These are phyloP conservation scores for Solen grandis DNA, from an alignment of 1,140 invertebrate genomes.

Conservation along the genomic window DNA sequence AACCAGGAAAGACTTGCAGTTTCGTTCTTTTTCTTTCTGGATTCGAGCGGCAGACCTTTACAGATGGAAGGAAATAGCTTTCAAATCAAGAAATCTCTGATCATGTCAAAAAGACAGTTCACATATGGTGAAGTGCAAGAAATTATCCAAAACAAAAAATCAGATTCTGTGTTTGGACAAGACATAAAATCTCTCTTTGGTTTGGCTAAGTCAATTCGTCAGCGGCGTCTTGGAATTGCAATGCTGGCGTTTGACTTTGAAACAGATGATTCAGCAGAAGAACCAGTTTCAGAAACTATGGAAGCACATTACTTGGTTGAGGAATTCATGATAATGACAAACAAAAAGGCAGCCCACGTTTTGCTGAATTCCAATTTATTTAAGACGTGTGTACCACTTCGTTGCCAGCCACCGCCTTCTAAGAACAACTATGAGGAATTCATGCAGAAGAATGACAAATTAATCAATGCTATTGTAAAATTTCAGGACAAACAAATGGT, in stretches of 20 bases:
- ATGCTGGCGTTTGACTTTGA: constrained; percentile 63
- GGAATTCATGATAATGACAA: constrained; percentile 72
- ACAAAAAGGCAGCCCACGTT: constrained; percentile 58
- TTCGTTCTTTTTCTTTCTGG: constrained; percentile 69
- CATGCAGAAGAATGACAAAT: constrained; percentile 42
- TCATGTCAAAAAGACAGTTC: constrained; percentile 62
- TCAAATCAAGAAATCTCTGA: constrained; percentile 53
- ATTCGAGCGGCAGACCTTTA: constrained; percentile 37
- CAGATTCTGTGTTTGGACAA: neutral
- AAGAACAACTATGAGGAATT: constrained; percentile 55
- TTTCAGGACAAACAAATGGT: constrained; percentile 49
- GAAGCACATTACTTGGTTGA: constrained; percentile 73
- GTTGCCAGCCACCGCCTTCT: constrained; percentile 61
- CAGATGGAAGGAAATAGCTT: constrained; percentile 33
- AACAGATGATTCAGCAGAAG: constrained; percentile 45
- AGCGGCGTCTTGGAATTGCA: constrained; percentile 60
- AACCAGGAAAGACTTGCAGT: constrained; percentile 68
- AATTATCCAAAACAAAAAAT: constrained; percentile 50
- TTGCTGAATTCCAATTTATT: constrained; percentile 49
- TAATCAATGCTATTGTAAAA: constrained; percentile 53
- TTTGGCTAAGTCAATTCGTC: constrained; percentile 60
- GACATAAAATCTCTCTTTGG: constrained; percentile 60
- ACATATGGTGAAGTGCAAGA: constrained; percentile 68
- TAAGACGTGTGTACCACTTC: constrained; percentile 52
- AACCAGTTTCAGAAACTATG: constrained; percentile 58